Percentiles rank a stretch among this genome's conserved stretches.
Conservation (phyloP, 1,140 invertebrate species). For the Hermetia illucens region DNA sequence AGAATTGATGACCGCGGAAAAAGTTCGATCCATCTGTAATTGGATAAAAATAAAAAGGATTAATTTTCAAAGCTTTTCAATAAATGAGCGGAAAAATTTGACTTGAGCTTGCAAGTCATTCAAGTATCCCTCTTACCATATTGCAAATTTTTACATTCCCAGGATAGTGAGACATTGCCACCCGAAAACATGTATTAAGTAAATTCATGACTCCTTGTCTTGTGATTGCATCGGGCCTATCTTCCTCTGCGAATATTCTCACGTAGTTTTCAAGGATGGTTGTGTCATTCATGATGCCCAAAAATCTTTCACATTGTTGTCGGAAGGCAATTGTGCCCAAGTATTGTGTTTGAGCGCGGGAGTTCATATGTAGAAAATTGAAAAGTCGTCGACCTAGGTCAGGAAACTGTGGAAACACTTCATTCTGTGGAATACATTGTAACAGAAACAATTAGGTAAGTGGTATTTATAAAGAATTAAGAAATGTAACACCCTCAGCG, state of each 20-base stretch:
- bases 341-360: slow-evolving; percentile 43
- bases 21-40: slow-evolving; percentile 44
- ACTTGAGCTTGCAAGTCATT: no score
- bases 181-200: slow-evolving; percentile 53
- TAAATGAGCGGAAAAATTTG: no score
- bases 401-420: slow-evolving; percentile 62
- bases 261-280: slow-evolving; percentile 51
- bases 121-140: slow-evolving; percentile 12
- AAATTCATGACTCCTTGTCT: slow-evolving; percentile 43
- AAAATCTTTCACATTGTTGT: slow-evolving; percentile 54
- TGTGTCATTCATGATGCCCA: slow-evolving; percentile 49
- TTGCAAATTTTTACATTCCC: slow-evolving; percentile 39
- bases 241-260: slow-evolving; percentile 39
- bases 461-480: slow-evolving; percentile 5
- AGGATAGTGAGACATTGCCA: slow-evolving; percentile 59
- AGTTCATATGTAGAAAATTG: slow-evolving; percentile 40
- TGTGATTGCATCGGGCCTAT: slow-evolving; percentile 26
- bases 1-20: slow-evolving; percentile 52
- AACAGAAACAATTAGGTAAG: slow-evolving; percentile 1
- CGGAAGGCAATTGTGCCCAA: slow-evolving; percentile 45
- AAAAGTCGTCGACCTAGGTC: slow-evolving; percentile 54
- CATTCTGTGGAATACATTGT: slow-evolving; percentile 35
- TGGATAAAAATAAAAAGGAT: slow-evolving; percentile 1
- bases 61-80: no score
- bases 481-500: no score